Conservation (phyloP, 1,140 invertebrate species). For the Achatina immaculata region DNA sequence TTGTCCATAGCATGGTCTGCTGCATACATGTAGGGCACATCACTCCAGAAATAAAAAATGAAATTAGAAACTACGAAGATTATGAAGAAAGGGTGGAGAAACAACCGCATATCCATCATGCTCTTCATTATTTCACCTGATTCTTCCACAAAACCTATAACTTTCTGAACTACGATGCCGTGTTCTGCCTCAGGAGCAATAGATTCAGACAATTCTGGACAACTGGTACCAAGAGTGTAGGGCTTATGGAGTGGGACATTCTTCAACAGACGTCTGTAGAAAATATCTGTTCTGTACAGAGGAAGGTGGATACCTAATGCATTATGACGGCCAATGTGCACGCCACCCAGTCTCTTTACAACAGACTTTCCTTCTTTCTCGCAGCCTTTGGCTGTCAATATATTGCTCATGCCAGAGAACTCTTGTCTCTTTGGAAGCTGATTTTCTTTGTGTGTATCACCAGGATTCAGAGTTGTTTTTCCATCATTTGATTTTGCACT, state of each 20-base stretch:
- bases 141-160: constrained; percentile 37
- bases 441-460: neutral
- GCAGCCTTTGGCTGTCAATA: constrained; percentile 18
- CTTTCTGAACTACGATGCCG: constrained; percentile 1
- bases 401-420: constrained; percentile 22
- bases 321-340: constrained; percentile 33
- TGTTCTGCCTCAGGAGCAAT: neutral
- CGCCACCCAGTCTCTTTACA: constrained; percentile 13
- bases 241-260: constrained; percentile 45
- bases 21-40: constrained; percentile 67
- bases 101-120: constrained; percentile 61
- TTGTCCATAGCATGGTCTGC: constrained; percentile 57
- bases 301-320: constrained; percentile 48
- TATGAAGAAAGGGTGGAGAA: constrained; percentile 53
- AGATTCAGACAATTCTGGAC: constrained; percentile 53
- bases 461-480: neutral
- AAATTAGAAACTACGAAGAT: constrained; percentile 64
- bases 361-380: constrained; percentile 13
- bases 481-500: neutral
- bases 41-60: constrained; percentile 64
- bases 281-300: constrained; percentile 64
- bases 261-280: constrained; percentile 54
- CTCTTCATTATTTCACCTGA: constrained; percentile 48
- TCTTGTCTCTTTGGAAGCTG: neutral
- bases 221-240: constrained; percentile 50